Base-by-base conservation (phyloP, 1,140 invertebrate genomes). In the Aricia agestis region DNA sequence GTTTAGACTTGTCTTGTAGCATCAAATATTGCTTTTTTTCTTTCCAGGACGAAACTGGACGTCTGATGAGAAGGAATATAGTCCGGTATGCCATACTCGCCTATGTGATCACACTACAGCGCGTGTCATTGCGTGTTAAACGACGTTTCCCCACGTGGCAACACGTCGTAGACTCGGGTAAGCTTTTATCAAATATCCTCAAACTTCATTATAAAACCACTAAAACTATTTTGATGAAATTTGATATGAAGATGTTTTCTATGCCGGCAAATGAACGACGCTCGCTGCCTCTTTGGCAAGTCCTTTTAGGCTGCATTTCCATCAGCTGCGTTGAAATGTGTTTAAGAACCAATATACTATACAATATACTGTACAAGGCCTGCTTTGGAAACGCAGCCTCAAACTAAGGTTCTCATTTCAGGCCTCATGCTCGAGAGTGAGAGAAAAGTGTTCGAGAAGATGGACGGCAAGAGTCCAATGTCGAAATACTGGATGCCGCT, bases 401-500 rank as follows among this genome's bases (percentile, higher is more conserved):
- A 68, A 58, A 32, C 13, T 4, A 7, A 9, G 5, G 4, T 68
- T 6, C 17, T 18, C 36, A 6, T 82, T 87, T 63, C 87, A 97
- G 96, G 97, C 86, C 89, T 98, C 13, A 97, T 98, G 97, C 94
- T 97, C 92, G 97, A 97, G 81, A 97, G 96, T 71, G 97, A 98
- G 85, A 95, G 95, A 83, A 96, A 97, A 81, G 97, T 97, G 36
- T 97, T 97, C 78, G 97, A 98, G 81, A 94, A 96, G 77, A 95
- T 97, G 94, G 96, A 97, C 80, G 94, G 95, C 15, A 97, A 97
- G 81, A 96, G 95, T 76, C 95, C 95, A 31, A 97, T 98, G 95
- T 97, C 96, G 1, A 98, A 98, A 68, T 98, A 97, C 83, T 98
- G 97, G 97, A 96, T 98, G 95, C 97, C 97, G 0, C 89, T 97